phyloP scores from a whole-genome alignment of 2,797 vertebrate genomes.

The Sebastes taczanowskii region DNA sequence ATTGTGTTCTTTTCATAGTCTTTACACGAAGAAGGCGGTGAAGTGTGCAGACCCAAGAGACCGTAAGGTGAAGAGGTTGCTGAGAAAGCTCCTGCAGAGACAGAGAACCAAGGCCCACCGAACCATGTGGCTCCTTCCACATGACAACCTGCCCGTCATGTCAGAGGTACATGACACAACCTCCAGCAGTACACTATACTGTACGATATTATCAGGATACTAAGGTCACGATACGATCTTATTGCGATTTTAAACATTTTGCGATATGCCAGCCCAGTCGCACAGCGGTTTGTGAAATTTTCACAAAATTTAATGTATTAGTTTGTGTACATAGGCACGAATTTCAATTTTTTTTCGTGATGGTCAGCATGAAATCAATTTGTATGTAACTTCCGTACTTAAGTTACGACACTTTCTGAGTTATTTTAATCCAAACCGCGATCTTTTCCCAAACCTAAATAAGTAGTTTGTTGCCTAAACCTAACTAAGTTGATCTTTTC shows the following conservation, averaged over 20 bases:
- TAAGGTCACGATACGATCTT: not conserved
- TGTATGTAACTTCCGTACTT: not conserved
- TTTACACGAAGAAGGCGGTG: conserved; percentile 87
- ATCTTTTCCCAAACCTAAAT: too few relatives aligned
- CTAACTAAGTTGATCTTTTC: too few relatives aligned
- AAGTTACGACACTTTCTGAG: not conserved
- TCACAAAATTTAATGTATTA: not conserved
- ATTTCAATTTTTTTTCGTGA: not conserved
- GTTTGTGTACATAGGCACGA: not conserved
- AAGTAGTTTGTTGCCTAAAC: too few relatives aligned
- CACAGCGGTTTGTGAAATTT: not conserved
- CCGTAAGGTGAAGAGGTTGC: conserved; percentile 83
- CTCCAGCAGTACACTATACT: not conserved
- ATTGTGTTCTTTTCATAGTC: conserved; percentile 61
- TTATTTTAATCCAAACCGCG: too few relatives aligned
- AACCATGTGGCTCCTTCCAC: conserved; percentile 79
- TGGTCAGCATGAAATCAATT: not conserved
- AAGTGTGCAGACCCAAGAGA: conserved; percentile 86
- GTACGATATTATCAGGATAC: not conserved
- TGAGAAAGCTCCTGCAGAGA: conserved; percentile 82
- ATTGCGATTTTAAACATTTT: not conserved
- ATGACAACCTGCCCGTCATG: conserved; percentile 84
- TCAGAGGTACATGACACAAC: conserved; percentile 67
- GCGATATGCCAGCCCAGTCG: not conserved
- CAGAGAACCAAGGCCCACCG: conserved; percentile 73